phyloP scores from a whole-genome alignment of 2,888 invertebrate genomes.

The Epinotia brunnichana region DNA sequence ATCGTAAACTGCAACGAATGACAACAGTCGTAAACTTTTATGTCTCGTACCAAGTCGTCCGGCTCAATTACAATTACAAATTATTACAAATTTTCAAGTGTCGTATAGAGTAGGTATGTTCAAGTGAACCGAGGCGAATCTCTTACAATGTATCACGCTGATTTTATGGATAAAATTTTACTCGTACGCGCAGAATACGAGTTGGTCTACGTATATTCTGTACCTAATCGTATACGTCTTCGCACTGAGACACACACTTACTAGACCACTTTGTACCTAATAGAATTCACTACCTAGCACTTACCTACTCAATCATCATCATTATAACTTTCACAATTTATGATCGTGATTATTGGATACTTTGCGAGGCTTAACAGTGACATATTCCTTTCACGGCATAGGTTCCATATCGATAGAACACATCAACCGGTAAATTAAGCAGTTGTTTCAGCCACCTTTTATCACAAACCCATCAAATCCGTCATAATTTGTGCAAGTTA shows the following conservation, averaged over 20 bases:
- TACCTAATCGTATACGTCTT: no score
- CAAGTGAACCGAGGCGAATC: conserved; percentile 55
- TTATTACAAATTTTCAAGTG: conserved; percentile 77
- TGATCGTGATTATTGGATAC: no score
- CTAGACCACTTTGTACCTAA: not conserved
- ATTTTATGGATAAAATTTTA: conserved; percentile 50
- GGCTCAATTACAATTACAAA: conserved; percentile 82
- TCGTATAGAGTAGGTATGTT: conserved; percentile 57
- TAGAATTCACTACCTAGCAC: no score
- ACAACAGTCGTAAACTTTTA: conserved; percentile 80
- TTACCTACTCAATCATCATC: no score
- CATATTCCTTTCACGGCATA: no score
- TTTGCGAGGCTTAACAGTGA: no score
- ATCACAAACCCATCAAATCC: no score
- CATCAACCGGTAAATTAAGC: no score
- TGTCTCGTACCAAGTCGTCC: conserved; percentile 67
- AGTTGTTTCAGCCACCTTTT: no score
- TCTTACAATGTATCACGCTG: conserved; percentile 60
- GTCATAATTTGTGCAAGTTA: no score
- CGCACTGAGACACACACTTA: not conserved
- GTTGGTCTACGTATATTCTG: not conserved
- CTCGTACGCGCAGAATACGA: conserved; percentile 6
- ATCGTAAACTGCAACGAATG: conserved; percentile 78
- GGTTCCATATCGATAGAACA: no score
- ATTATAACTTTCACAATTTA: no score